A percentile compares a stretch with the other conserved stretches of the same genome.
These are phyloP conservation scores for Drosophila quasianomalipes DNA, from an alignment of 2,888 invertebrate species.

Conservation along the genomic window DNA sequence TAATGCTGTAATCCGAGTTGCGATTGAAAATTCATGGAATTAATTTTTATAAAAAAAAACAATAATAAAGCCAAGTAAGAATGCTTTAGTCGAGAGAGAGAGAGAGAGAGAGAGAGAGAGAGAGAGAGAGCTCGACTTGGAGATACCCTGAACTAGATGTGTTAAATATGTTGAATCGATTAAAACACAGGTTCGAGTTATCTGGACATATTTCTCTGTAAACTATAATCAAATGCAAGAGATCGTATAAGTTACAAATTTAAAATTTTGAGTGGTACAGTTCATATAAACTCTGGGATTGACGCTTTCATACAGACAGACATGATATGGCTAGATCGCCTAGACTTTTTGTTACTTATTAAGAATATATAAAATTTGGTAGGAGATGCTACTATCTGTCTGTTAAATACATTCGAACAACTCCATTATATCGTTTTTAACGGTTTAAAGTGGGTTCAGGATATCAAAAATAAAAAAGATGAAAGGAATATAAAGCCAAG, in stretches of 20 bases:
- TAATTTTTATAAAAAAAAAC: conserved; percentile 40
- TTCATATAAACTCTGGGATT: background rate
- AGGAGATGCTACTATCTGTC: background rate
- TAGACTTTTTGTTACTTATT: background rate
- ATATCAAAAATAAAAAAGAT: conserved; percentile 2
- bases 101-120: background rate
- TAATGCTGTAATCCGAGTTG: conserved; percentile 73
- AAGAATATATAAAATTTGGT: background rate
- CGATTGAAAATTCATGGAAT: conserved; percentile 70
- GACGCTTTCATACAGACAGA: background rate
- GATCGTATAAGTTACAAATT: background rate
- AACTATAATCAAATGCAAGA: background rate
- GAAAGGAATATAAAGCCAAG: conserved; percentile 14
- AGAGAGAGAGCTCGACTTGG: background rate
- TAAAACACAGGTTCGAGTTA: background rate
- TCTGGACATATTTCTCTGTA: background rate
- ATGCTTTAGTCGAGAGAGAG: background rate
- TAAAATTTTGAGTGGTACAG: background rate
- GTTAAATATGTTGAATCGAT: background rate
- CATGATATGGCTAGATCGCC: too few relatives aligned
- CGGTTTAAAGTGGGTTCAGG: background rate
- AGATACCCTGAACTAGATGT: background rate
- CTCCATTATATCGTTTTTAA: background rate
- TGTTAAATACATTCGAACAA: background rate
- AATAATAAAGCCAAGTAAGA: background rate